Base-by-base conservation (phyloP, 2,797 vertebrate species). In the Phrynocephalus forsythii region DNA sequence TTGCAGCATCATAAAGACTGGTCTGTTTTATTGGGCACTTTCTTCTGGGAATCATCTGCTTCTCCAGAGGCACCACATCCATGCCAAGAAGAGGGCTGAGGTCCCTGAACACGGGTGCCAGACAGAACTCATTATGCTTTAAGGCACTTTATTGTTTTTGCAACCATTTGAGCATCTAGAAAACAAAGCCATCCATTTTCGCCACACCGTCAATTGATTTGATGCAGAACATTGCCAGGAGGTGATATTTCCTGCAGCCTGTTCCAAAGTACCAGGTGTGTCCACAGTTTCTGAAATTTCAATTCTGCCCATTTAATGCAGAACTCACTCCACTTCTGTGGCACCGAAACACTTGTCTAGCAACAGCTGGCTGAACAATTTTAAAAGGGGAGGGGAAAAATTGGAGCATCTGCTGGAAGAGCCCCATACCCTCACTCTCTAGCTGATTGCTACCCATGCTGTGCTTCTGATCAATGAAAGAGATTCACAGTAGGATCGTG, bases 181-280 rank as follows among this genome's bases (percentile, higher is more conserved):
- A 86, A 73, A 5, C 20, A 75, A 75, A 5, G 26, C 30, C 38
- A n/a, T 73, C 16, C 1, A 11, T 67, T 82, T 86, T 87, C 50
- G 76, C 60, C 28, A 67, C 67, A 28, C 56, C 66, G 38, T 11
- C 81, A 26, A 66, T 50, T 82, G 79, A 50, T 86, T 75, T 50
- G 71, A 44, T 20, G 56, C n/a, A 50, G 68, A 71, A 67, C 75
- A 73, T 50, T 71, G 26, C 24, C 73, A 50, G 73, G 73, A 69
- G 76, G 71, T 44, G 75, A 81, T 69, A 13, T 73, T 72, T 28
- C 68, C 68, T 63, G 33, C 24, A 81, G 33, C 52, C 60, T 66
- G 38, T 63, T 86, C 60, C 78, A 26, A 86, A 81, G 69, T 24
- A 63, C 16, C 33, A 81, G 67, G 77, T 86, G 77, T 56, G 50